Evolutionary conservation across 1,140 invertebrate species (phyloP).

Genomic region (Lerema accius): DNA sequence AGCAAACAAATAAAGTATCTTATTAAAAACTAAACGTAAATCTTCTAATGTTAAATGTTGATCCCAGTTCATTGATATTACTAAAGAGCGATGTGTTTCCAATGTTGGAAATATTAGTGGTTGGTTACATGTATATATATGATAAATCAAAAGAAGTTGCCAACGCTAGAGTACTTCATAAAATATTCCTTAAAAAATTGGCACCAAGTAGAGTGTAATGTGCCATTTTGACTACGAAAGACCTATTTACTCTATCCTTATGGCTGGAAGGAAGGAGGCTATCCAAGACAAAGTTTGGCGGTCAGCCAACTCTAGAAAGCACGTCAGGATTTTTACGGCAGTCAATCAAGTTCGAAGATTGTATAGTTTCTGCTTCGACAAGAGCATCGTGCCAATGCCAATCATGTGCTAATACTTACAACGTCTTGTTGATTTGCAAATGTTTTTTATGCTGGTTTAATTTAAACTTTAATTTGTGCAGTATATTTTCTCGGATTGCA

Average conservation of each 20-base stretch:
- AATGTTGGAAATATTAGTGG: too few species aligned
- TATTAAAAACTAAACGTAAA: too few species aligned
- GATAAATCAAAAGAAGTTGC: too few species aligned
- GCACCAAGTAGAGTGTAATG: conserved; percentile 12
- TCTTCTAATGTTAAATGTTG: too few species aligned
- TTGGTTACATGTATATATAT: too few species aligned
- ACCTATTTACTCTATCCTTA: conserved; percentile 5
- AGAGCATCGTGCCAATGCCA: background rate
- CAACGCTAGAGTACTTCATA: conserved; percentile 11
- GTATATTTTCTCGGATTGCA: conserved; percentile 1
- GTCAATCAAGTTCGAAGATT: background rate
- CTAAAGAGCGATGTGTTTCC: too few species aligned
- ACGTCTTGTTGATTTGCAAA: background rate
- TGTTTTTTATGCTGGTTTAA: conserved; percentile 8
- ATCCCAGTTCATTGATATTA: too few species aligned
- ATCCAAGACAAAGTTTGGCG: conserved; percentile 18
- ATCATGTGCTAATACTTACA: background rate
- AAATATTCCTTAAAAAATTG: conserved; percentile 22
- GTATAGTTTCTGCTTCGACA: background rate
- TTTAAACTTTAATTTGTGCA: conserved; percentile 7
- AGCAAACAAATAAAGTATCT: too few species aligned
- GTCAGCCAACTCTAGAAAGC: conserved; percentile 10
- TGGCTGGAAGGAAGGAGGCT: conserved; percentile 5
- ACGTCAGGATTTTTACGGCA: conserved; percentile 13
- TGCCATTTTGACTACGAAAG: conserved; percentile 6